Base-by-base conservation (phyloP, 2,888 invertebrate genomes). In the Leistus spinibarbis region DNA sequence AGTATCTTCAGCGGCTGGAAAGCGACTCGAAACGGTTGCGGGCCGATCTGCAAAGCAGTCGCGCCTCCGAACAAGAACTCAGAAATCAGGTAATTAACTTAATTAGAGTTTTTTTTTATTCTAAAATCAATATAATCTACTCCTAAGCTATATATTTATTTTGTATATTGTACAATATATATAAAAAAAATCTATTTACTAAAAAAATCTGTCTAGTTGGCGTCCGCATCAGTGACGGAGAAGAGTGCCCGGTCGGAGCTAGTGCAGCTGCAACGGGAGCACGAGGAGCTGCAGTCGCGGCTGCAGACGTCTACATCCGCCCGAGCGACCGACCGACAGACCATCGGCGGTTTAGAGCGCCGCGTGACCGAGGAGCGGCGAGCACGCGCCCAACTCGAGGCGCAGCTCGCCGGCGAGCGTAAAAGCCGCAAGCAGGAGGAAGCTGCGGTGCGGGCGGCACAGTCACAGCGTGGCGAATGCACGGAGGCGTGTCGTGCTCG, bases 281-380 rank as follows among this genome's bases (percentile, higher is more conserved):
- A 96, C 84, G 96, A 96, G 81, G 93, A 93, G 83, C 87, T 97
- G 80, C 96, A 97, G 84, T 92, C 92, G 82, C 91, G 93, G 84
- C 85, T 96, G 82, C 93, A 95, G 83, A 92, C 92, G 82, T 86
- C 93, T 79, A 89, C 90, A 76, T 90, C 90, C 78, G 90, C 91
- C 78, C 91, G 94, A 69, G 92, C 93, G 82, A 87, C 91, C 79
- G 97, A 95, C 83, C 92, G 93, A 85, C 92, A 94, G 81, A 90
- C 91, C 79, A 88, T 96, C 79, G 88, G 90, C 82, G 89, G 85
- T 79, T 89, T 92, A 81, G 98, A 97, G 87, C 90, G 95, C 80
- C 91, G 94, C 78, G 88, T 98, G 78, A 90, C 91, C 62, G 98
- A 97, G 78, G 97, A 98, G 86, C 88, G 95, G 66, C 92, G 96